Evolutionary conservation across 2,797 vertebrate genomes (phyloP), one percentile per base, ranked within the genome.

Genomic region (Bradypus variegatus): DNA sequence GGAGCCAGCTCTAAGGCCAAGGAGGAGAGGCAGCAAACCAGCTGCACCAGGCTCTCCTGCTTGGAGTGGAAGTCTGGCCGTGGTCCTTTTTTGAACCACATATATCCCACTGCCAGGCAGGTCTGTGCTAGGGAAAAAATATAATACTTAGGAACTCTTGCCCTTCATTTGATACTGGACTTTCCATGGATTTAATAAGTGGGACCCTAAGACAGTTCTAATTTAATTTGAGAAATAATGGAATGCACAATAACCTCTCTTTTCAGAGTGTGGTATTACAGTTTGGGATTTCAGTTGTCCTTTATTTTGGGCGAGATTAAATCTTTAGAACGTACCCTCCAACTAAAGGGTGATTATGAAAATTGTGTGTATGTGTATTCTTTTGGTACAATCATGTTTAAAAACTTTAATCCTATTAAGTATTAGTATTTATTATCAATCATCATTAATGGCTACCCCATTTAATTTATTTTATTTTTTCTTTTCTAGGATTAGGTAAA

Each of bases 391-490:
- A 13, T 89, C 2, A 33, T 58, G 2, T 88, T 93, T 90, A 84
- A 33, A 89, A 67, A 79, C 33, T 79, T 53, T 70, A 50, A 72
- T 92, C 33, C 81, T 21, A 50, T 65, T 84, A 91, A 27, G 33
- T 75, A 76, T 90, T 80, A 58, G 33, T 85, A 14, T 60, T 91
- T 82, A 75, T 92, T 82, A 76, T 76, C 29, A 86, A 5, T 93
- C 69, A n/a, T 53, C n/a, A 23, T n/a, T 88, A 75, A 82, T 80
- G 29, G 3, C 16, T 38, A 25, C 19, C 3, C 5, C 64, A 38
- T 83, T 88, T 77, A 12, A 33, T 77, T 78, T 69, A 75, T 64
- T 58, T 36, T 45, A 45, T 38, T 55, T 65, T 45, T 77, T n/a
- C 6, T 21, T 16, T 7, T 62, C 45, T 89, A 38, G 55, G 50